Conservation (phyloP, 2,888 invertebrate genomes). For the Catocala sponsa region DNA sequence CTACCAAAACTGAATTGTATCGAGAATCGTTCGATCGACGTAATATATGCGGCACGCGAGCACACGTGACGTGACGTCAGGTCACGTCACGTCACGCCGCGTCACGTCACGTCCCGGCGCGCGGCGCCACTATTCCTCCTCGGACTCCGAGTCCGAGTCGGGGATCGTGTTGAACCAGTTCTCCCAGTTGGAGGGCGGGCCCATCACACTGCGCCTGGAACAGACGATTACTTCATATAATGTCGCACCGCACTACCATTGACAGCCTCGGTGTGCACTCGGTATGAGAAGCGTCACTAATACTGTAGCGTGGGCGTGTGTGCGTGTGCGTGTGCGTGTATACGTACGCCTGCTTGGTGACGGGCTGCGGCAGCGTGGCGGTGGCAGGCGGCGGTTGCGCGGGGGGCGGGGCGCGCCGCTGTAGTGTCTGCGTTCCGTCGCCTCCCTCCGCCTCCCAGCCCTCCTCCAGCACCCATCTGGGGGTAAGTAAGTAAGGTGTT, state of each 20-base stretch:
- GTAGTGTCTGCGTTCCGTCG: slow-evolving; percentile 80
- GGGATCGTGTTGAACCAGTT: slow-evolving; percentile 90
- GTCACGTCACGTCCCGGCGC: background rate
- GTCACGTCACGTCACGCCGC: background rate
- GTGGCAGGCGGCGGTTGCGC: slow-evolving; percentile 70
- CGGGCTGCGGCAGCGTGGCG: slow-evolving; percentile 79
- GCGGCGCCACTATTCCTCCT: slow-evolving; percentile 68
- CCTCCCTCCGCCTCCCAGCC: slow-evolving; percentile 58
- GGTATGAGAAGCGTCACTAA: too few species aligned
- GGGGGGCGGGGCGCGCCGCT: slow-evolving; percentile 77
- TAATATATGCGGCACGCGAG: too few species aligned
- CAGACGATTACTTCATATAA: background rate
- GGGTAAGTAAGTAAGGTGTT: background rate
- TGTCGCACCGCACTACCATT: too few species aligned
- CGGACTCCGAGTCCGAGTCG: slow-evolving; percentile 85
- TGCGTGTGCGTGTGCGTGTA: background rate
- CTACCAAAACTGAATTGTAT: slow-evolving; percentile 5
- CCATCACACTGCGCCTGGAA: slow-evolving; percentile 78
- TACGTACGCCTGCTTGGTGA: slow-evolving; percentile 68
- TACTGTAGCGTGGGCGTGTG: too few species aligned
- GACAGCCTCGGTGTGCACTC: too few species aligned
- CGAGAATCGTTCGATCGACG: slow-evolving; percentile 2
- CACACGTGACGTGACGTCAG: background rate
- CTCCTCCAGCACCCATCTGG: slow-evolving; percentile 72
- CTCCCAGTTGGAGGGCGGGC: slow-evolving; percentile 85